These are phyloP conservation scores for Tetraneura akinire DNA, from an alignment of 1,140 invertebrate genomes.

Conservation along the genomic window DNA sequence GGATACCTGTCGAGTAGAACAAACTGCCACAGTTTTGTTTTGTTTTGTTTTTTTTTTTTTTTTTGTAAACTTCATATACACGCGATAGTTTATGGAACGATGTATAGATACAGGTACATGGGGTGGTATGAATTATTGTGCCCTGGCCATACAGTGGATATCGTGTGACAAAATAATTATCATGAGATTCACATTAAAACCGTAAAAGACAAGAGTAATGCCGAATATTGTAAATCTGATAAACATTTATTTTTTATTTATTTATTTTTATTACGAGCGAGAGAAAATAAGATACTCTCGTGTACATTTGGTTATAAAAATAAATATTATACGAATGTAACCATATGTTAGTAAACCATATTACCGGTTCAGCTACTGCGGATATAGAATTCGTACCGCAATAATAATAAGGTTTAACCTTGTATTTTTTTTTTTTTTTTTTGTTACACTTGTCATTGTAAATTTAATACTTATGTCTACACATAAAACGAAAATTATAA, in stretches of 20 bases:
- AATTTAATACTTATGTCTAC: too few species aligned
- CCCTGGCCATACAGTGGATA: neutral
- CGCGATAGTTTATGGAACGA: conserved; percentile 14
- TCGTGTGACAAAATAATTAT: conserved; percentile 47
- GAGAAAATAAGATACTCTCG: neutral
- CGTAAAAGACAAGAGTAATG: neutral
- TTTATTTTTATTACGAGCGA: neutral
- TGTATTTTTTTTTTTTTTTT: conserved; percentile 24
- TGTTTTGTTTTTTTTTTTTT: conserved; percentile 18
- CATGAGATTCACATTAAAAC: conserved; percentile 45
- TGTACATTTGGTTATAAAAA: conserved; percentile 11
- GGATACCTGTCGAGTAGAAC: conserved; percentile 28
- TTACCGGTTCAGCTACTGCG: conserved; percentile 22
- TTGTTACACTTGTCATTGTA: neutral
- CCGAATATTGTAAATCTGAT: conserved; percentile 35
- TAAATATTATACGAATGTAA: conserved; percentile 3
- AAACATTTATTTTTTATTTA: neutral
- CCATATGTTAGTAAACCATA: neutral
- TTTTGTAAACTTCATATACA: neutral
- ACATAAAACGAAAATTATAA: too few species aligned
- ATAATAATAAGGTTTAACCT: neutral
- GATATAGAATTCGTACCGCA: neutral
- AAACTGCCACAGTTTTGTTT: conserved; percentile 12
- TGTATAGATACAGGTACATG: neutral
- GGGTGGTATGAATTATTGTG: conserved; percentile 30